These are phyloP conservation scores for Silvanus unidentatus DNA, from an alignment of 2,888 invertebrate species.

Conservation along the genomic window DNA sequence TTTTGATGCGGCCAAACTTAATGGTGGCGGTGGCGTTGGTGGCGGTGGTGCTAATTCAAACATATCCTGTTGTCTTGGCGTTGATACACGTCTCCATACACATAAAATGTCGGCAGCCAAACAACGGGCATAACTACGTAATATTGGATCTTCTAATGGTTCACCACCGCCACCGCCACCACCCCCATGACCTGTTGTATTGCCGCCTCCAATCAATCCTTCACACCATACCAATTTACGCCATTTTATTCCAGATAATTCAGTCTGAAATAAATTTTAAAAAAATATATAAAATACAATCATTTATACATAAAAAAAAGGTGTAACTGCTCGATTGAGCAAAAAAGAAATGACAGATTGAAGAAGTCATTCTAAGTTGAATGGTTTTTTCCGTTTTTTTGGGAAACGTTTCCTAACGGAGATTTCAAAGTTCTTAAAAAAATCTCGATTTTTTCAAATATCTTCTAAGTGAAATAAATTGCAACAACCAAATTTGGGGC, in stretches of 20 bases:
- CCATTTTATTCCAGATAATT: constrained; percentile 99
- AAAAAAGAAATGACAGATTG: too few relatives aligned
- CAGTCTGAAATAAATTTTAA: constrained; percentile 69
- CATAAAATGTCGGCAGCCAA: constrained; percentile 92
- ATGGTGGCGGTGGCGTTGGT: constrained; percentile 58
- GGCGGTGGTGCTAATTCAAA: constrained; percentile 39
- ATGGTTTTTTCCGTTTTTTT: too few relatives aligned
- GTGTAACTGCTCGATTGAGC: too few relatives aligned
- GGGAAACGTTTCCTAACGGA: too few relatives aligned
- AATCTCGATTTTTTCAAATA: too few relatives aligned
- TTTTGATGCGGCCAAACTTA: constrained; percentile 82
- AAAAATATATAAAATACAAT: neutral
- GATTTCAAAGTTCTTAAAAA: too few relatives aligned
- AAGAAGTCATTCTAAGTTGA: too few relatives aligned
- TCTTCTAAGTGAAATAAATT: too few relatives aligned
- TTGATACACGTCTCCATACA: constrained; percentile 91
- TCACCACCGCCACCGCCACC: constrained; percentile 49
- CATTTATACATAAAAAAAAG: too few relatives aligned
- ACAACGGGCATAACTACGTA: constrained; percentile 86
- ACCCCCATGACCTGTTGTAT: constrained; percentile 33
- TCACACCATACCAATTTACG: constrained; percentile 87
- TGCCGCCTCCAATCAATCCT: constrained; percentile 50
- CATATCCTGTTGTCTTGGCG: constrained; percentile 41
- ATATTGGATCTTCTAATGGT: constrained; percentile 84
- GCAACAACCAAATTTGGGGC: too few relatives aligned